Percentiles rank a stretch among this genome's conserved stretches.
Evolutionary conservation across 2,888 invertebrate genomes (phyloP).

Genomic region (Hemicrepidius hirtus): DNA sequence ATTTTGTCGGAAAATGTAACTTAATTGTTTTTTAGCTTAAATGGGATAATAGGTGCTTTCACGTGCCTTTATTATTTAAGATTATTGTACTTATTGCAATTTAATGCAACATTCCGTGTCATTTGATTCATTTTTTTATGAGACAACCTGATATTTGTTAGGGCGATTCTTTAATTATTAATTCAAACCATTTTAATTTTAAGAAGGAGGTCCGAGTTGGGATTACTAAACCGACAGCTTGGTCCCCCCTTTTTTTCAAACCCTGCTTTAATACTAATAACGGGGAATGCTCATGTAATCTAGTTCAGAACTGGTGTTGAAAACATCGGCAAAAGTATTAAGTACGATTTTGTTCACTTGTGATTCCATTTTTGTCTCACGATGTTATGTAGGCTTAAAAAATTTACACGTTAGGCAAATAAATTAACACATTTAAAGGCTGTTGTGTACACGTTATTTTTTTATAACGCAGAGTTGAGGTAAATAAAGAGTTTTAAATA

Average conservation of each 20-base stretch:
- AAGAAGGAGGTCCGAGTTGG: no score
- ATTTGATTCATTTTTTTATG: neutral
- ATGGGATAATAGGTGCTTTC: neutral
- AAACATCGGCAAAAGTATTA: constrained; percentile 13
- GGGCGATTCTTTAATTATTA: constrained; percentile 5
- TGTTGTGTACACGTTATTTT: constrained; percentile 23
- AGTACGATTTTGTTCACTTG: constrained; percentile 2
- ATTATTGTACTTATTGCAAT: constrained; percentile 9
- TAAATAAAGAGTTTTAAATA: constrained; percentile 10
- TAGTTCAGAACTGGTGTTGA: neutral
- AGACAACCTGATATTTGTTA: neutral
- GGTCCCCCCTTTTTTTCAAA: no score
- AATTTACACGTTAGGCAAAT: neutral
- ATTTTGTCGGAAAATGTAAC: constrained; percentile 9
- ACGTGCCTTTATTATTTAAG: neutral
- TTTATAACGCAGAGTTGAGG: constrained; percentile 19
- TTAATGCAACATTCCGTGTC: constrained; percentile 23
- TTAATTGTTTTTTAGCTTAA: neutral
- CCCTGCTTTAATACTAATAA: neutral
- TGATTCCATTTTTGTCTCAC: constrained; percentile 17
- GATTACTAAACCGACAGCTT: no score
- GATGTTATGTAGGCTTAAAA: constrained; percentile 11
- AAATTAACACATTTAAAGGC: constrained; percentile 17
- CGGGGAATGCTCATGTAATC: constrained; percentile 3
- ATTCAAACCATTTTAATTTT: no score